Conservation (phyloP, 2,797 vertebrate genomes). For the Agapornis canus region DNA sequence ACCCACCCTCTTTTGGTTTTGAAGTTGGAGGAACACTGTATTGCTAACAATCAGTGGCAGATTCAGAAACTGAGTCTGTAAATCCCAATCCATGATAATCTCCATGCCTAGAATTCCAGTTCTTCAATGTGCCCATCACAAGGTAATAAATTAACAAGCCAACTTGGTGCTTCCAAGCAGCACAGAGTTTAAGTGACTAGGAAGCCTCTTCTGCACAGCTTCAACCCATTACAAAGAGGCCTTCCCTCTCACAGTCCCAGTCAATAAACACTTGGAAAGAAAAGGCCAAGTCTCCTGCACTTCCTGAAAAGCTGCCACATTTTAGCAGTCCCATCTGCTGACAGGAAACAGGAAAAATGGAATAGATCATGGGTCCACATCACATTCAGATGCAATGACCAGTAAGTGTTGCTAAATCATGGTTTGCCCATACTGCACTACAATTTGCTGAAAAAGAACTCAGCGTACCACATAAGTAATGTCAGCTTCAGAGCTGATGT, state of each 20-base stretch:
- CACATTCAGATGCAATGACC: not conserved
- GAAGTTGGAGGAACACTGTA: not conserved
- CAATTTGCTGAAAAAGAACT: not conserved
- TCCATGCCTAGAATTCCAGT: not conserved
- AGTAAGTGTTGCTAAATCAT: not conserved
- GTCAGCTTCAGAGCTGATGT: not conserved
- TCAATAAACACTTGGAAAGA: not conserved
- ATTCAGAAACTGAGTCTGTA: not conserved
- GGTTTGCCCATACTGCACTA: not conserved
- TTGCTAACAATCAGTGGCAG: not conserved
- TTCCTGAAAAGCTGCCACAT: not conserved
- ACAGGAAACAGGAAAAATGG: not conserved
- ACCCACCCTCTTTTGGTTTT: not conserved
- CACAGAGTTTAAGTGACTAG: not conserved
- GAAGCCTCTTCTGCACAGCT: not conserved
- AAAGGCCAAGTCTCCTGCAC: not conserved
- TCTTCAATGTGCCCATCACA: not conserved
- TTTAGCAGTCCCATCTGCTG: not conserved
- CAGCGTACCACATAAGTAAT: not conserved
- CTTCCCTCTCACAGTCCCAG: not conserved
- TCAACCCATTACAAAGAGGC: not conserved
- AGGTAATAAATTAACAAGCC: not conserved
- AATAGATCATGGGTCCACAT: not conserved
- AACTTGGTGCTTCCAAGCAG: not conserved
- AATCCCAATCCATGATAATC: not conserved